phyloP scores from a whole-genome alignment of 2,113 vertebrate genomes.

The Poeciliopsis prolifica region DNA sequence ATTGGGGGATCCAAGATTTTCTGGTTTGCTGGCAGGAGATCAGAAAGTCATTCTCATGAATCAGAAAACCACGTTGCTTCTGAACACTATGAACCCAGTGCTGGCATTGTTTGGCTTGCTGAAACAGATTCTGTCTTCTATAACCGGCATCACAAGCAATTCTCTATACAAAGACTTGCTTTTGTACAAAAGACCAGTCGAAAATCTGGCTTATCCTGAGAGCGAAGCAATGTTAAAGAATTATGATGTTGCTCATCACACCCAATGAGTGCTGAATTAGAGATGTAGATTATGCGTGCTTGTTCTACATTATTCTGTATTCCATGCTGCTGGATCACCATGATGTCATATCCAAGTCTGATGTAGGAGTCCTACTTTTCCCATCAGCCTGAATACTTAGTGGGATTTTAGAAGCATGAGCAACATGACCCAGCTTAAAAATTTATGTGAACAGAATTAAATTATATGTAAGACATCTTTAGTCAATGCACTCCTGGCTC shows the following conservation, averaged over 20 bases:
- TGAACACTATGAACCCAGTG: slow-evolving; percentile 29
- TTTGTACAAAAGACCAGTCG: slow-evolving; percentile 26
- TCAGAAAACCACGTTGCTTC: slow-evolving; percentile 25
- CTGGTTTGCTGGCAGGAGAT: slow-evolving; percentile 51
- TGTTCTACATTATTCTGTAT: neutral
- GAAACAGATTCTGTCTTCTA: slow-evolving; percentile 29
- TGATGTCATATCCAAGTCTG: slow-evolving; percentile 21
- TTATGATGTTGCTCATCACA: neutral
- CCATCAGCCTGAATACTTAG: neutral
- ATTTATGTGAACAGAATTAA: neutral
- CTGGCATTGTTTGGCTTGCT: slow-evolving; percentile 27
- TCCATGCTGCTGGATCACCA: neutral
- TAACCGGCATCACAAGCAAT: slow-evolving; percentile 18
- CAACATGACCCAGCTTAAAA: neutral
- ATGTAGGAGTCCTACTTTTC: slow-evolving; percentile 22
- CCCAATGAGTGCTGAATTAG: slow-evolving; percentile 25
- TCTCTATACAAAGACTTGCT: slow-evolving; percentile 14
- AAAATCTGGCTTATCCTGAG: slow-evolving; percentile 20
- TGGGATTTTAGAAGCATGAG: slow-evolving; percentile 8
- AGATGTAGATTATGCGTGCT: slow-evolving; percentile 18
- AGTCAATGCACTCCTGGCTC: slow-evolving; percentile 18
- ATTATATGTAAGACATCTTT: slow-evolving; percentile 4
- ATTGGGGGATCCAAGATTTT: slow-evolving; percentile 49
- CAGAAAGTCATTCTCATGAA: slow-evolving; percentile 48
- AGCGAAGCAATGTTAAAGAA: slow-evolving; percentile 33